Percentiles rank a stretch among this genome's conserved stretches.
These are phyloP conservation scores for Bombus consobrinus DNA, from an alignment of 1,140 invertebrate genomes.

Conservation along the genomic window DNA sequence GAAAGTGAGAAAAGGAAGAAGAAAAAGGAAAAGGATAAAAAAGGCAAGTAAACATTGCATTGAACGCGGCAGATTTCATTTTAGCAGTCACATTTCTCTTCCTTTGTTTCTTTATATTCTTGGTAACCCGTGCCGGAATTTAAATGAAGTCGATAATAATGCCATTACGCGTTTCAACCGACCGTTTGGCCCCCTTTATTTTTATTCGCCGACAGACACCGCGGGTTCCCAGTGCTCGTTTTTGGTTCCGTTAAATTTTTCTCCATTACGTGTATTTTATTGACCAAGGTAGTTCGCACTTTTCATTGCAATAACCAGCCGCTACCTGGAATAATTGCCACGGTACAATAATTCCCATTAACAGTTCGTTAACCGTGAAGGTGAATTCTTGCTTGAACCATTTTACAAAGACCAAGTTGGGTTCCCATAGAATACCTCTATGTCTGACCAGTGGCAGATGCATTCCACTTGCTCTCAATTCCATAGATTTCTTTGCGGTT, in stretches of 20 bases:
- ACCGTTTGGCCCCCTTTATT: conserved; percentile 42
- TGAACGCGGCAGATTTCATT: conserved; percentile 59
- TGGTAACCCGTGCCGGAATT: conserved; percentile 44
- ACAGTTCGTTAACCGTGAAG: neutral
- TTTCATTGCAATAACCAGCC: conserved; percentile 12
- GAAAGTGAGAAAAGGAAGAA: neutral
- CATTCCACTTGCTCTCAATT: neutral
- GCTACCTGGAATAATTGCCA: neutral
- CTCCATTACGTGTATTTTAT: neutral
- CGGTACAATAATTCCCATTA: neutral
- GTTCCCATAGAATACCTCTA: neutral
- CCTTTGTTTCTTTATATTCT: conserved; percentile 36
- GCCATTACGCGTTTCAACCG: conserved; percentile 45
- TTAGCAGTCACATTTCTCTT: neutral
- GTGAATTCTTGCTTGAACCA: neutral
- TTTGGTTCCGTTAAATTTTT: neutral
- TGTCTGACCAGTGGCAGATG: neutral
- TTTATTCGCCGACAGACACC: conserved; percentile 39
- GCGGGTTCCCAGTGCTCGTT: neutral
- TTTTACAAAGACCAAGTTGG: neutral
- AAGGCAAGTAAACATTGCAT: conserved; percentile 11
- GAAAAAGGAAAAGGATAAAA: neutral
- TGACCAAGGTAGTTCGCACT: neutral
- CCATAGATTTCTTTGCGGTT: neutral
- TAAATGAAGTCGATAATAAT: conserved; percentile 65